Evolutionary conservation across 2,797 vertebrate genomes (phyloP), one percentile per base, ranked within the genome.

Genomic region (Rhyacichthys aspro): DNA sequence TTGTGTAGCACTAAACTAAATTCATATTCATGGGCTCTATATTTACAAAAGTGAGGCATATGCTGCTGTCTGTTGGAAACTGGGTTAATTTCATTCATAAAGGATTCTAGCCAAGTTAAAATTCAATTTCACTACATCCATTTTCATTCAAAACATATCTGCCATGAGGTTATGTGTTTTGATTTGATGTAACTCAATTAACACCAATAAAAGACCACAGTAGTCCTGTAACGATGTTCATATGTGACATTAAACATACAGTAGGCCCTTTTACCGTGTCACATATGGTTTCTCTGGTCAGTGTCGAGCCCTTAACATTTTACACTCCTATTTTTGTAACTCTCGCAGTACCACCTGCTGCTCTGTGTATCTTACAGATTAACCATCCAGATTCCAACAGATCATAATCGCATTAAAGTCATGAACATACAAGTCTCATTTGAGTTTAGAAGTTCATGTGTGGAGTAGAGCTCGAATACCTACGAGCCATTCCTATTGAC

Each of bases 331-430:
- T 48, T 46, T 47, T 33, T 48, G 28, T 33, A 9, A 28, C 46
- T 33, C 19, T 23, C 19, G 2, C 19, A n/a, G n/a, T 23, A 23
- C 19, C 19, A 23, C 38, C 38, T 12, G 14, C 11, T 41, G 38
- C 14, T 33, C 23, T 50, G 46, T 54, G 37, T 37, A 49, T 55
- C 54, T 12, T 46, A 15, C 14, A 36, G 43, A 63, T 59, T 28
- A 28, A 8, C 60, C n/a, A 9, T 6, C 41, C 19, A 55, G 46
- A 45, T 60, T 67, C 16, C 15, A 42, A 11, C 18, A 44, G n/a
- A 66, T 67, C 50, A 56, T 45, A 38, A 71, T 15, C 12, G 11
- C 12, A 53, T 32, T 5, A 19, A 50, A 49, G 64, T 67, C n/a
- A 32, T 38, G 43, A 67, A 60, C 33, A 32, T 15, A 44, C n/a